Base-by-base conservation (phyloP, 1,140 invertebrate species). In the Idris sp. region DNA sequence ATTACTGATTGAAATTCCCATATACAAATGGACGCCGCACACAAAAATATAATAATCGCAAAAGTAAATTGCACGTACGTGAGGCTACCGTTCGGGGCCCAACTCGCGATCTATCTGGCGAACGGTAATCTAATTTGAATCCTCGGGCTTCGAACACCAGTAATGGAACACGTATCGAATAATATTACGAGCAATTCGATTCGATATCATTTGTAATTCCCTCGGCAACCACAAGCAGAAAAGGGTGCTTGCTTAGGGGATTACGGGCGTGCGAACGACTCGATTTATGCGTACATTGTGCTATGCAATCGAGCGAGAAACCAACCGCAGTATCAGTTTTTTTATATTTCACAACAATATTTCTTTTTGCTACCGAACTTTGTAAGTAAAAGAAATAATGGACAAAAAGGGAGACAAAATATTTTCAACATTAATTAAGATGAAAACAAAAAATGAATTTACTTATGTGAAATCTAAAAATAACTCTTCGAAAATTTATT, bases 131-230 rank as follows among this genome's bases (percentile, higher is more conserved):
- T 83, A 86, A 87, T 87, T 87, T 86, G 83, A 87, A 86, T 86
- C 79, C 73, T 62, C 76, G 54, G 59, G 69, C 69, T 65, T 62
- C 53, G 35, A 38, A 59, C n/a, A 53, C 64, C 43, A 43, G 76
- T 85, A 85, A 87, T 87, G 81, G 84, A 86, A 85, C 84, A 87
- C 85, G 86, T 86, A 86, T 86, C 80, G 79, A 85, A 86, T 87
- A 81, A 85, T 85, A 86, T 86, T 83, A 80, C 83, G 74, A 80
- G 72, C 83, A 65, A 86, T 86, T 84, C 80, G 79, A 82, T 86
- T 86, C 81, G 79, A 85, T 86, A 84, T 86, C 77, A 83, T 81
- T 84, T 49, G 80, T 78, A 79, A 82, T 86, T 82, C 79, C 77
- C 64, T 61, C 71, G n/a, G 68, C 69, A 53, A 79, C 72, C 74